These are phyloP conservation scores for Probaryconus sp. DNA, from an alignment of 1,140 invertebrate species.

Conservation along the genomic window DNA sequence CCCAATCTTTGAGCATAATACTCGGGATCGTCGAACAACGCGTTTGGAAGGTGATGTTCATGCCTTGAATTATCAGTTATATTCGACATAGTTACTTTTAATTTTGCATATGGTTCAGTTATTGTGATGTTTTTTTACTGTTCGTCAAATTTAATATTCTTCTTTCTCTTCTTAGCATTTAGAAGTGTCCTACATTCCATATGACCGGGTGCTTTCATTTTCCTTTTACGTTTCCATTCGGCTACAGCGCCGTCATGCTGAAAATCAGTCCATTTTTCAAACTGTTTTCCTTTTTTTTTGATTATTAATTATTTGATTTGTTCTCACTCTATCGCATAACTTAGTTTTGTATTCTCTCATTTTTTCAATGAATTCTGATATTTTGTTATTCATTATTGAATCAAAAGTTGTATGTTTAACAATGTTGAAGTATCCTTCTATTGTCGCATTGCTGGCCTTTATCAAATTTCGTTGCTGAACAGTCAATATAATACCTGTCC, in stretches of 20 bases:
- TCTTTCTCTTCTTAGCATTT: background rate
- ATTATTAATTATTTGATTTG: background rate
- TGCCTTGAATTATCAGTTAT: slow-evolving; percentile 6
- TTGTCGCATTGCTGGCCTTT: slow-evolving; percentile 22
- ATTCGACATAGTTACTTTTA: background rate
- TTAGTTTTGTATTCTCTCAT: background rate
- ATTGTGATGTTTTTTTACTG: too few relatives aligned
- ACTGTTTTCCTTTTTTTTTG: background rate
- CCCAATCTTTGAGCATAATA: slow-evolving; percentile 5
- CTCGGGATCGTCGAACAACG: slow-evolving; percentile 13
- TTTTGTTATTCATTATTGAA: background rate
- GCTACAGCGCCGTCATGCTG: slow-evolving; percentile 2
- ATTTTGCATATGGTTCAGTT: background rate
- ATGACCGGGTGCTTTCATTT: background rate
- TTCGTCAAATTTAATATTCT: too few relatives aligned
- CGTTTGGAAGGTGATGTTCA: background rate
- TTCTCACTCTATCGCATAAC: background rate
- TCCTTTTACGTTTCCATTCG: background rate
- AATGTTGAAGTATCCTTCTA: slow-evolving; percentile 26
- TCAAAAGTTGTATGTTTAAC: slow-evolving; percentile 9
- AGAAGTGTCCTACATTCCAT: background rate
- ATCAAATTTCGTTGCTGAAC: background rate
- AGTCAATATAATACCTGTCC: slow-evolving; percentile 12
- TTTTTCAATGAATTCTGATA: background rate
- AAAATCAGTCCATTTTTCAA: too few relatives aligned